Evolutionary conservation across 2,797 vertebrate genomes (phyloP), one percentile per base, ranked within the genome.

Genomic region (Gobionotothen gibberifrons): DNA sequence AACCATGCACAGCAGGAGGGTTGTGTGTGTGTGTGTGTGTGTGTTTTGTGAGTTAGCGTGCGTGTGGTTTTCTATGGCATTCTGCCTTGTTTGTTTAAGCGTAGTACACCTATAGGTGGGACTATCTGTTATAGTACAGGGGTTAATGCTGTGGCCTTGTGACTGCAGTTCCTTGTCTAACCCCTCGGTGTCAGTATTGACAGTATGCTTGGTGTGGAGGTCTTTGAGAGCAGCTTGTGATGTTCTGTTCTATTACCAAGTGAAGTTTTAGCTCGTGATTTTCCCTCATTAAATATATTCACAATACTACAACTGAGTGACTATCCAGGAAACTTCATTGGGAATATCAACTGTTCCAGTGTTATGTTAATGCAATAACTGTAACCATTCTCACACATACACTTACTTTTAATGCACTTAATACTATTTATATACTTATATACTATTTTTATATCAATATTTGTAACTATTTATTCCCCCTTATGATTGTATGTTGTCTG

Each of bases 131-230:
- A 26, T 16, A 49, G 57, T 44, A 8, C 72, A 51, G 12, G 52
- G 29, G 46, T 54, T 54, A 13, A 29, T 72, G 68, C 52, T 83
- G 62, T 55, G 66, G 63, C 53, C 68, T 21, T 51, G 43, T 29
- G 52, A 77, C 72, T 85, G 94, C 87, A 93, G 81, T 95, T 92
- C 91, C 65, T 19, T 13, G 10, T 67, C 36, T 48, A 22, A 78
- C 93, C 94, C 82, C 93, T 91, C 78, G 94, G 92, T 92, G 94
- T 93, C 94, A 94, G 90, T 93, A 83, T 95, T 92, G 87, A 89
- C 90, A 90, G 76, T 49, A 73, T 46, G 77, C 87, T 89, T 47
- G 57, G 68, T 79, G 69, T 75, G 66, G 64, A 69, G 14, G 43
- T 54, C 42, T 63, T 9, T 7, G 26, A 52, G 60, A 59, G 46